Evolutionary conservation across 1,140 invertebrate species (phyloP), one percentile per base, ranked within the genome.

Genomic region (Lethrus apterus): DNA sequence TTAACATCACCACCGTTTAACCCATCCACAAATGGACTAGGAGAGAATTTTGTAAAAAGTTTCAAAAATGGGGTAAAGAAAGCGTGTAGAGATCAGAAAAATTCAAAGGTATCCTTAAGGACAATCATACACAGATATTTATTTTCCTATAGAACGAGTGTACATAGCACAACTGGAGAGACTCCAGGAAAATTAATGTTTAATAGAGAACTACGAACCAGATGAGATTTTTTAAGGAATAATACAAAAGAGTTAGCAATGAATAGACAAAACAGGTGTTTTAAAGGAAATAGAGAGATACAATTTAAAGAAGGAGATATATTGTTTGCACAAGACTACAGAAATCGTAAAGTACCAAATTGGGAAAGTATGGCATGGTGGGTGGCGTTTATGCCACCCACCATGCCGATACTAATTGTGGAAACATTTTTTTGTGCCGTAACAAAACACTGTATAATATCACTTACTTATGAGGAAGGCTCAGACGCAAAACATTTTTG

Each of bases 61-160:
- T 55, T 65, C 13, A 66, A 64, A 51, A 52, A 9, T 36, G 49
- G 42, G 4, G 48, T 67, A 11, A 61, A 62, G 24, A 54, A 47
- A 29, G 55, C 55, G 32, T 2, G 45, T 33, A 17, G 31, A 21
- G 35, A 54, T 43, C 19, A 33, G 10, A 32, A 33, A 3, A 29
- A 47, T 13, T 5, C 36, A 26, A 8, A 20, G 31, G 36, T 35
- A 5, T 29, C 14, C 8, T 24, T 49, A 7, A 7, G 38, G 15
- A 55, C 46, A 7, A 30, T 55, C 9, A 44, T 57, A 9, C 46
- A 33, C n/a, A 50, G 48, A 40, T 55, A 52, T 51, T 45, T 55
- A 14, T 51, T 55, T n/a, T 26, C 29, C 13, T 58, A 52, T 46
- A 5, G 46, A 40, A 55, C 50, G 24, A 34, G 41, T 10, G 14